Percentiles rank a stretch among this genome's conserved stretches.
These are phyloP conservation scores for Steatornis caripensis DNA, from an alignment of 2,113 vertebrate species.

Conservation along the genomic window DNA sequence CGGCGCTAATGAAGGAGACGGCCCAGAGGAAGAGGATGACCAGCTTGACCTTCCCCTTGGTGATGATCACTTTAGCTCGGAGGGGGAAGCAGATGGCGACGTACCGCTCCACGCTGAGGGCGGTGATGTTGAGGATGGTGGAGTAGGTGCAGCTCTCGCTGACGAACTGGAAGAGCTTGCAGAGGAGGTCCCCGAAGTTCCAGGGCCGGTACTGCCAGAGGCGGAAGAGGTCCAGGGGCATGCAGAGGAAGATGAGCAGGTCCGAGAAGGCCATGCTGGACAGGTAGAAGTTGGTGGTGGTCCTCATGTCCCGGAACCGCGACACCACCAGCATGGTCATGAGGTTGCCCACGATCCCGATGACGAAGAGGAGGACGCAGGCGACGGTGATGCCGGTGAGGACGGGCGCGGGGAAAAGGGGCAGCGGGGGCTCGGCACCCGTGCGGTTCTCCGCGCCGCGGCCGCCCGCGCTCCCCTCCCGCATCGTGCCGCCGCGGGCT, in stretches of 20 bases:
- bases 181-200: constrained; percentile 89
- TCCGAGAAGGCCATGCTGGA: constrained; percentile 97
- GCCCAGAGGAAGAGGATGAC: constrained; percentile 91
- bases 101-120: constrained; percentile 94
- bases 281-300: constrained; percentile 95
- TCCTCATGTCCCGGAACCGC: constrained; percentile 91
- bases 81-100: constrained; percentile 94
- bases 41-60: constrained; percentile 87
- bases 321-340: constrained; percentile 92
- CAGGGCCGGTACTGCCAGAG: constrained; percentile 96
- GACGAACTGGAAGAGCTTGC: constrained; percentile 96
- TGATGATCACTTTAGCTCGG: constrained; percentile 90
- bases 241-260: constrained; percentile 92
- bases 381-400: constrained; percentile 84
- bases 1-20: constrained; percentile 85
- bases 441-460: constrained; percentile 65
- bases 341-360: constrained; percentile 88
- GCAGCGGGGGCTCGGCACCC: constrained; percentile 41
- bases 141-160: constrained; percentile 96
- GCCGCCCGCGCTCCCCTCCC: constrained; percentile 67
- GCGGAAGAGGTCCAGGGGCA: constrained; percentile 93
- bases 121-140: constrained; percentile 94
- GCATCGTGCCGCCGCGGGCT: constrained; percentile 72
- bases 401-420: constrained; percentile 85
- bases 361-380: constrained; percentile 85